Percentiles rank a stretch among this genome's conserved stretches.
phyloP scores from a whole-genome alignment of 2,888 invertebrate genomes.

The Lacanobia wlatinum region DNA sequence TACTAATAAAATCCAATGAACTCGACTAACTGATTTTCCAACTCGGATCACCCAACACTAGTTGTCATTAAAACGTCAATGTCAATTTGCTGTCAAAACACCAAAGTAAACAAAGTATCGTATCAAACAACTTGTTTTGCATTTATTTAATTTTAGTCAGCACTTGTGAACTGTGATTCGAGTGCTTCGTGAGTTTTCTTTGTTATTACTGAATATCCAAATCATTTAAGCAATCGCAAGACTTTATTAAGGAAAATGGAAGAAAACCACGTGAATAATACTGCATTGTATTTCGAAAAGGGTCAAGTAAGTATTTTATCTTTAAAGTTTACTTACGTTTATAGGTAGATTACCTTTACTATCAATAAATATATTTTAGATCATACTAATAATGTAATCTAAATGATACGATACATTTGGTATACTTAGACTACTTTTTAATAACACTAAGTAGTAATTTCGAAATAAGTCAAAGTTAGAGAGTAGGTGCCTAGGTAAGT shows the following conservation, averaged over 20 bases:
- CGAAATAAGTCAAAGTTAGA: background rate
- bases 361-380: background rate
- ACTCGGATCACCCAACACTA: background rate
- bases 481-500: too few species aligned
- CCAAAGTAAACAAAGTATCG: slow-evolving; percentile 35
- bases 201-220: background rate
- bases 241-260: slow-evolving; percentile 72
- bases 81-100: slow-evolving; percentile 33
- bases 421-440: background rate
- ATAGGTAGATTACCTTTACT: background rate
- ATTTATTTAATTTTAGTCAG: slow-evolving; percentile 17
- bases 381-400: background rate
- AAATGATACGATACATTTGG: background rate
- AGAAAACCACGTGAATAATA: slow-evolving; percentile 80
- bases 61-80: slow-evolving; percentile 13
- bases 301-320: slow-evolving; percentile 77
- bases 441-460: background rate
- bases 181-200: background rate
- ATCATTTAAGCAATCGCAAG: background rate
- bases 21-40: background rate
- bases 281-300: slow-evolving; percentile 81
- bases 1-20: background rate
- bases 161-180: background rate
- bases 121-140: slow-evolving; percentile 13
- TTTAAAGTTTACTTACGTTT: background rate